Percentiles rank a stretch among this genome's conserved stretches.
These are phyloP conservation scores for Drosophila kohkoa DNA, from an alignment of 1,140 invertebrate genomes.

Conservation along the genomic window DNA sequence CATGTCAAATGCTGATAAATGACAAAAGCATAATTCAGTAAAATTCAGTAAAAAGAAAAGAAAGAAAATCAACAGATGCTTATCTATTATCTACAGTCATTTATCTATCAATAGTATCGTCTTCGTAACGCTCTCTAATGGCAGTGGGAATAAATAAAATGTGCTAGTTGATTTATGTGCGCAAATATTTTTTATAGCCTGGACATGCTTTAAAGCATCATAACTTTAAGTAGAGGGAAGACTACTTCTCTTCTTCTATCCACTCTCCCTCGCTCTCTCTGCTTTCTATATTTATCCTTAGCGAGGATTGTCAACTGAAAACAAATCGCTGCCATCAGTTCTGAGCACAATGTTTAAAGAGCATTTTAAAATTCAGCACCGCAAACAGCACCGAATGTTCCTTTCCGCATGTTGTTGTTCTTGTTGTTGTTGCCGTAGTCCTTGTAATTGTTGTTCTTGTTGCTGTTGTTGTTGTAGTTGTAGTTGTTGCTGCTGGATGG, in stretches of 20 bases:
- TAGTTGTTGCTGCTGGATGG: conserved; percentile 28
- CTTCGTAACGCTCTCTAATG: background rate
- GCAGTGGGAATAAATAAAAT: conserved; percentile 9
- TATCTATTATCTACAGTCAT: conserved; percentile 8
- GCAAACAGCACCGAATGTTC: conserved; percentile 38
- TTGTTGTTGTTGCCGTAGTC: conserved; percentile 8
- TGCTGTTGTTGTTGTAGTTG: conserved; percentile 23
- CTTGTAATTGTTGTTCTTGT: conserved; percentile 24
- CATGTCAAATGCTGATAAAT: conserved; percentile 18
- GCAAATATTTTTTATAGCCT: conserved; percentile 29
- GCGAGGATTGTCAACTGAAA: conserved; percentile 59
- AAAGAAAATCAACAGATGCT: conserved; percentile 24
- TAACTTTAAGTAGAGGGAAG: conserved; percentile 43
- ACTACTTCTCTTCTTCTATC: conserved; percentile 1
- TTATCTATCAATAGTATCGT: conserved; percentile 26
- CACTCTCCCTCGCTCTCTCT: background rate
- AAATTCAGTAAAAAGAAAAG: background rate
- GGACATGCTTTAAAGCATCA: conserved; percentile 37
- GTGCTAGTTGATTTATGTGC: conserved; percentile 36
- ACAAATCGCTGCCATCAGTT: conserved; percentile 80
- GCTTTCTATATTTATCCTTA: conserved; percentile 19
- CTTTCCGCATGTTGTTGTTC: conserved; percentile 2
- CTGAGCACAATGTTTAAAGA: conserved; percentile 73
- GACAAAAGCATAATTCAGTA: background rate
- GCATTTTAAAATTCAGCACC: conserved; percentile 79